A percentile compares a stretch with the other conserved stretches of the same genome.
Conservation (phyloP, 2,113 vertebrate species). For the Eudyptes chrysolophus region DNA sequence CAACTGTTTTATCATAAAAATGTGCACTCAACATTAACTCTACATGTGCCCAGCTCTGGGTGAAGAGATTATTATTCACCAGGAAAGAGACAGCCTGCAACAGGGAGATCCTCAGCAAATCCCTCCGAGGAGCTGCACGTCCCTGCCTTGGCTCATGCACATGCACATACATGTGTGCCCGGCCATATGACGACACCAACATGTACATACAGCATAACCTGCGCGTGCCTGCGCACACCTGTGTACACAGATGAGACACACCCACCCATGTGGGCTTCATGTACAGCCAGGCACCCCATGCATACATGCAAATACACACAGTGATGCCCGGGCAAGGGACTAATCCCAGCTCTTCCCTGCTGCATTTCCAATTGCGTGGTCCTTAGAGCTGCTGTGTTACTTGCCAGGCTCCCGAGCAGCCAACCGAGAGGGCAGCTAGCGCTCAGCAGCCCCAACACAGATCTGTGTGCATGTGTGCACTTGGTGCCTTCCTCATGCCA, state of each 20-base stretch:
- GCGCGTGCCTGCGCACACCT: rapidly evolving
- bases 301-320: neutral
- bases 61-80: neutral
- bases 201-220: neutral
- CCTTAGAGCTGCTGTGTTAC: neutral
- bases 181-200: too few relatives aligned
- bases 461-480: neutral
- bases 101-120: neutral
- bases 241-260: too few relatives aligned
- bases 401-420: neutral
- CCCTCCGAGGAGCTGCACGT: neutral
- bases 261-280: rapidly evolving
- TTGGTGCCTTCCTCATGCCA: neutral
- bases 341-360: neutral
- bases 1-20: slow-evolving; percentile 22
- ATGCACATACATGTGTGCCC: rapidly evolving
- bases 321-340: neutral
- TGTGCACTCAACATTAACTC: slow-evolving; percentile 6
- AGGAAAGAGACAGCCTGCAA: neutral
- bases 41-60: neutral
- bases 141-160: neutral
- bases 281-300: neutral
- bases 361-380: neutral
- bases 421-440: neutral
- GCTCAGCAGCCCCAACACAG: neutral